Evolutionary conservation across 2,888 invertebrate genomes (phyloP), one percentile per base, ranked within the genome.

Genomic region (Idaea straminata): DNA sequence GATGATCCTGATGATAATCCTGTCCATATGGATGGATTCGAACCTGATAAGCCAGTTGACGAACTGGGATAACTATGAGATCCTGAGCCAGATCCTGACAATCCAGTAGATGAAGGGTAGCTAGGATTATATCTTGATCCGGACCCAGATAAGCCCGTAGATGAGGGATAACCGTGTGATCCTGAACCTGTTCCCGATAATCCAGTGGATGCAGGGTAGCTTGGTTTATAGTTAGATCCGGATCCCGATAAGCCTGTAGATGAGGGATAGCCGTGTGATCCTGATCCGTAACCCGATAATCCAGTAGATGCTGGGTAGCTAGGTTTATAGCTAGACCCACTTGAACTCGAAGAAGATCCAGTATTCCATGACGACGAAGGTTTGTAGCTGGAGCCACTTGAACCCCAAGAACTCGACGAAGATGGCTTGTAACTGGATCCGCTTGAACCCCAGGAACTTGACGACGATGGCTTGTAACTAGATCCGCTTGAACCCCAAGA

Each of bases 171-270:
- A 15, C 58, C 15, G 15, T 15, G 75, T 36, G 66, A 66, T 15
- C 68, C 71, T 34, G 68, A 67, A 10, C 68, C 71, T 15, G 63
- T 70, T 35, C 78, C 77, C 0, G 79, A 80, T 5, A 75, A 57
- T 5, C 78, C 78, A 16, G 74, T 69, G 4, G 75, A 74, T 57
- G 74, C 66, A 0, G 75, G 75, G 62, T 76, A 75, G 5, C 61
- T 64, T 15, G 60, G 66, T 57, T 47, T 47, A 2, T 47, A 47
- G 47, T 66, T 67, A 47, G 69, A 67, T 25, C 65, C 63, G 13
- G 68, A 68, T 5, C 71, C 77, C 0, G 77, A 78, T 35, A 74
- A 36, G 2, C 80, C 77, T 15, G 71, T 63, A 7, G 69, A 71
- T 5, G 78, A 70, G 5, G 63, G 75, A 62, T 77, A 76, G 4